Base-by-base conservation (phyloP, 2,113 vertebrate genomes). In the Apteryx owenii region DNA sequence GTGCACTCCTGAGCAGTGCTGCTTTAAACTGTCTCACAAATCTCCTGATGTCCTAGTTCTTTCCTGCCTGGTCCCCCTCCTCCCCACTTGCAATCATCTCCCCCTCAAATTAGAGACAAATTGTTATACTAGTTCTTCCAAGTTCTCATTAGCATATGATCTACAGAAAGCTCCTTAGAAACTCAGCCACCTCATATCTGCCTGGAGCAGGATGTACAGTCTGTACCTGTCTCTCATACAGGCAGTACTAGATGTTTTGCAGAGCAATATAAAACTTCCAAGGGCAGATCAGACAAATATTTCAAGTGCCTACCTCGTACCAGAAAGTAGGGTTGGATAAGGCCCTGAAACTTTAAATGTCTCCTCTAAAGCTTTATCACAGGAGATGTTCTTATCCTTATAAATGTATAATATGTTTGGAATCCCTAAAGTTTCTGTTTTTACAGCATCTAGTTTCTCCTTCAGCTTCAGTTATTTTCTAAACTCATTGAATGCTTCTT, bases 121-220 rank as follows among this genome's bases (percentile, higher is more conserved):
- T 23, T 18, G 8, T 36, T 50, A 33, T 42, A 75, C 12, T 54
- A 68, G 40, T 16, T 75, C 18, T 83, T 56, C 81, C 58, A 80
- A 76, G 62, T 28, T n/a, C 64, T 70, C 5, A 0, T 22, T 62
- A 76, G 46, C 8, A 75, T 31, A 6, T 51, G 56, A 28, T 33
- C 26, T 26, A 1, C 38, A 23, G 69, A 70, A 46, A 40, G 23
- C 40, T 86, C 44, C 31, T 2, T 62, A 82, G n/a, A 48, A 71
- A 54, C 60, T 72, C 68, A 80, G 79, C 19, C 26, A 51, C 31
- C 51, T 66, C 1, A 1, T 12, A 20, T 29, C n/a, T 69, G 38
- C 18, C 73, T 9, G 0, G 3, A 40, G 75, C 62, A 66, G 20
- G 18, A 38, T 19, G 44, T 0, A 1, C 69, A 38, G 64, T 3